A percentile compares a stretch with the other conserved stretches of the same genome.
Evolutionary conservation across 1,140 invertebrate species (phyloP).

Genomic region (Holotrichia oblita): DNA sequence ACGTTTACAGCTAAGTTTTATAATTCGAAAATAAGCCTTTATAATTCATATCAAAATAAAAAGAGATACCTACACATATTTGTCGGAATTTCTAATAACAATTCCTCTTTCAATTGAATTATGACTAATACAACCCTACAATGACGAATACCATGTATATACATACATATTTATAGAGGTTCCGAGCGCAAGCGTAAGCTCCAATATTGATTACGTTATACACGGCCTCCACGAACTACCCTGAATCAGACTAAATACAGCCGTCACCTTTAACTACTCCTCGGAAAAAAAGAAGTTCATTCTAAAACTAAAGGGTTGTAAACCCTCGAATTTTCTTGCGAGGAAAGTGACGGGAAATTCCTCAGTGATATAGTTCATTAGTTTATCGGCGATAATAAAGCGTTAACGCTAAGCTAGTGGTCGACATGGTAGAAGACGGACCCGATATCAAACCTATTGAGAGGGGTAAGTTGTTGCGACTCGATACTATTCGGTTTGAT

Average conservation of each 20-base stretch:
- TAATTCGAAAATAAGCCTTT: too few species aligned
- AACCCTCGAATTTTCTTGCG: not conserved
- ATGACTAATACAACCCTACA: too few species aligned
- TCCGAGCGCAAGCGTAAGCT: slow-evolving; percentile 48
- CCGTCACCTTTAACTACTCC: slow-evolving; percentile 28
- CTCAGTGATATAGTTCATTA: slow-evolving; percentile 16
- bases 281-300: not conserved
- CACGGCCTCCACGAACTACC: slow-evolving; percentile 39
- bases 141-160: not conserved
- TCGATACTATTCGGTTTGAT: not conserved
- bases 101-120: slow-evolving; percentile 30
- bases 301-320: slow-evolving; percentile 38
- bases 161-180: slow-evolving; percentile 42
- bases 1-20: too few species aligned
- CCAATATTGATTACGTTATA: slow-evolving; percentile 50
- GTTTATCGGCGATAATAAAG: not conserved
- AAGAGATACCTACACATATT: too few species aligned
- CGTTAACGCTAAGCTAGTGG: not conserved
- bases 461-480: slow-evolving; percentile 50
- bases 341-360: not conserved
- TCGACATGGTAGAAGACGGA: slow-evolving; percentile 53
- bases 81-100: too few species aligned
- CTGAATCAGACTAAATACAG: slow-evolving; percentile 44
- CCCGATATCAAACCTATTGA: slow-evolving; percentile 53
- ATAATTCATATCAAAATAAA: too few species aligned